Conservation (phyloP, 2,888 invertebrate species). For the Spicauda simplicius region DNA sequence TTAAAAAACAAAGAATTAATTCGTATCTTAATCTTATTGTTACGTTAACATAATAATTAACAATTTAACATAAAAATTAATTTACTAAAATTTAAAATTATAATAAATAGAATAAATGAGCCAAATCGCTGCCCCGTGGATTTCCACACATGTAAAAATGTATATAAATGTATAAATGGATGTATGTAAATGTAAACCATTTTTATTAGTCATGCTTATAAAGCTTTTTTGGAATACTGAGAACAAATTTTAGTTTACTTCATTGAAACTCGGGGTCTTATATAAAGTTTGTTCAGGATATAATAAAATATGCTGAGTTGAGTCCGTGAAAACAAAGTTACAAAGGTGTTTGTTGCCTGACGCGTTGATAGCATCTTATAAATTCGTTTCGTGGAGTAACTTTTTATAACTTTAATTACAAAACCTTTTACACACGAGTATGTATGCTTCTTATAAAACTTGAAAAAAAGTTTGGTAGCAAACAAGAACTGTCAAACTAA, state of each 20-base stretch:
- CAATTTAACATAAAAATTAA: too few relatives aligned
- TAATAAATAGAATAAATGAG: too few relatives aligned
- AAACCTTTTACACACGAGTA: not conserved
- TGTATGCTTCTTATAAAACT: not conserved
- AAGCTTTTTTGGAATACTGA: not conserved
- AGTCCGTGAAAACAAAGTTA: conserved; percentile 17
- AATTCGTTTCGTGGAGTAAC: conserved; percentile 3
- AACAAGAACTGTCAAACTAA: conserved; percentile 1
- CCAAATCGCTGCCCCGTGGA: too few relatives aligned
- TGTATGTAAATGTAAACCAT: too few relatives aligned
- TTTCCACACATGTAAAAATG: too few relatives aligned
- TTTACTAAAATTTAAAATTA: too few relatives aligned
- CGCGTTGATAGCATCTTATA: conserved; percentile 9
- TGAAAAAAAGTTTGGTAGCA: not conserved
- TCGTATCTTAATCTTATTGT: too few relatives aligned
- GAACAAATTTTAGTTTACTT: not conserved
- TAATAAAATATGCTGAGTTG: conserved; percentile 19
- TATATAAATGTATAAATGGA: too few relatives aligned
- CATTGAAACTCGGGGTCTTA: conserved; percentile 5
- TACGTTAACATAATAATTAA: too few relatives aligned
- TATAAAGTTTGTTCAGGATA: conserved; percentile 10
- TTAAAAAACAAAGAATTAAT: too few relatives aligned
- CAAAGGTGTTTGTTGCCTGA: conserved; percentile 18
- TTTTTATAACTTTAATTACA: conserved; percentile 7
- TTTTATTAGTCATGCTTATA: not conserved